These are phyloP conservation scores for Peucedramus taeniatus DNA, from an alignment of 2,113 vertebrate genomes.

Conservation along the genomic window DNA sequence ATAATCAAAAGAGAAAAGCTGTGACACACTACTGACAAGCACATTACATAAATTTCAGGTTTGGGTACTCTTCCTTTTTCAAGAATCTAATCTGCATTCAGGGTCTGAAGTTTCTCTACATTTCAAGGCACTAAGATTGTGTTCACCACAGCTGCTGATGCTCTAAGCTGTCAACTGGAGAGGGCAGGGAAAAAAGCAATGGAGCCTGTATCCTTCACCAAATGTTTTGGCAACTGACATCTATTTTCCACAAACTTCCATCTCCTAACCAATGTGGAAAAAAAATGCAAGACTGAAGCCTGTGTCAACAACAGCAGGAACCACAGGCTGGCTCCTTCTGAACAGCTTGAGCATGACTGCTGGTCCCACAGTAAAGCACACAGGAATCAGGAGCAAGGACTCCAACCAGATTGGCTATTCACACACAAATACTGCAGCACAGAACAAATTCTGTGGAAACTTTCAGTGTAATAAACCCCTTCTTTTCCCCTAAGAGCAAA, in stretches of 20 bases:
- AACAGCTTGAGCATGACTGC: not conserved
- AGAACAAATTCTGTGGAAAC: not conserved
- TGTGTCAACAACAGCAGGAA: not conserved
- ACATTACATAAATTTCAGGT: not conserved
- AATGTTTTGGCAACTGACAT: not conserved
- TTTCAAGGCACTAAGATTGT: not conserved
- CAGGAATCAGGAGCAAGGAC: not conserved
- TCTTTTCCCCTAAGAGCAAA: not conserved
- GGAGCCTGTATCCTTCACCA: not conserved
- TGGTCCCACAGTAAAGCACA: not conserved
- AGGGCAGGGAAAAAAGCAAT: not conserved
- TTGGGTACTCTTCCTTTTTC: not conserved
- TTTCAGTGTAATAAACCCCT: not conserved
- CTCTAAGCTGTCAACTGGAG: rapidly evolving
- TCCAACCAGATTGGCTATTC: not conserved
- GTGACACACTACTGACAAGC: not conserved
- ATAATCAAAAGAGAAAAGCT: not conserved
- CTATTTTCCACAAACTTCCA: not conserved
- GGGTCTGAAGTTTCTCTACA: not conserved
- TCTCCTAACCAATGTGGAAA: not conserved
- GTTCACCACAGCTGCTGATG: not conserved
- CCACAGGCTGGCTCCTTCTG: not conserved
- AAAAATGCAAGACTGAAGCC: not conserved
- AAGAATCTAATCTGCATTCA: not conserved
- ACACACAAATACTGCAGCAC: rapidly evolving